Percentiles rank a stretch among this genome's conserved stretches.
Evolutionary conservation across 1,140 invertebrate species (phyloP).

Genomic region (Sitodiplosis mosellana): DNA sequence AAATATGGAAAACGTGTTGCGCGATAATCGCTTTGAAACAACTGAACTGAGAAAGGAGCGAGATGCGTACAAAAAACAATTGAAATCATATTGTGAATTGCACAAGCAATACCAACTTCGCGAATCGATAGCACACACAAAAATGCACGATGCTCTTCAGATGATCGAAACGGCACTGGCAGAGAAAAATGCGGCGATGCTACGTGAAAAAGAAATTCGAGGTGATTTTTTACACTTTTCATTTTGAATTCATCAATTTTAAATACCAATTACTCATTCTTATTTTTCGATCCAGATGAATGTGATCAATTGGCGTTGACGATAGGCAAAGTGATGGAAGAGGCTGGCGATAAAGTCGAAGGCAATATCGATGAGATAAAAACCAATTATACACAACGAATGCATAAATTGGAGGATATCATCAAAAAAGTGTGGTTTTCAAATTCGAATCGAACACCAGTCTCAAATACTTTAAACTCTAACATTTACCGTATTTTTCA

Average conservation of each 20-base stretch:
- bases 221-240: slow-evolving; percentile 5
- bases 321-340: slow-evolving; percentile 31
- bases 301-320: slow-evolving; percentile 10
- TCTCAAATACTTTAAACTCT: neutral
- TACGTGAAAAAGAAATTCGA: slow-evolving; percentile 13
- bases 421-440: neutral
- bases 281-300: slow-evolving; percentile 11
- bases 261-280: slow-evolving; percentile 5
- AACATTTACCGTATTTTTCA: neutral
- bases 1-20: neutral
- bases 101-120: slow-evolving; percentile 4
- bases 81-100: slow-evolving; percentile 9
- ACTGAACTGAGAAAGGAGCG: neutral
- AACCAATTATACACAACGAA: slow-evolving; percentile 28
- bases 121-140: slow-evolving; percentile 12
- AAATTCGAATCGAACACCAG: neutral
- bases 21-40: too few relatives aligned
- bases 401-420: neutral
- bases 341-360: slow-evolving; percentile 38
- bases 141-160: slow-evolving; percentile 28
- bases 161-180: slow-evolving; percentile 28
- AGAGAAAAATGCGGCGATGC: slow-evolving; percentile 26
- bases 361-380: slow-evolving; percentile 31
- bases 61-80: slow-evolving; percentile 10
- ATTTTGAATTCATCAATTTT: neutral